phyloP scores from a whole-genome alignment of 2,888 invertebrate species.

The Shargacucullia verbasci region DNA sequence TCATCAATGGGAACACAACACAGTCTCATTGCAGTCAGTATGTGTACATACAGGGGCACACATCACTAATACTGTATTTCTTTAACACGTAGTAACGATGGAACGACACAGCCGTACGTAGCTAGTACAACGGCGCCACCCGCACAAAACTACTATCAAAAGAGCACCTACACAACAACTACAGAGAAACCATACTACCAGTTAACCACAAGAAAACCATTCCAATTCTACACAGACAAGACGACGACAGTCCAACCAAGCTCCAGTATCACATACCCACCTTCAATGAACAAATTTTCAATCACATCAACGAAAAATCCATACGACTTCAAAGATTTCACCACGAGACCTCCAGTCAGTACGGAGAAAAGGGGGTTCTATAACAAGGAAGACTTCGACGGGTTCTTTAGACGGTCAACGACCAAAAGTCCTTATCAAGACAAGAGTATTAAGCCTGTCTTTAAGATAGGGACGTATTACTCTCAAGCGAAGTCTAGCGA shows the following conservation, averaged over 20 bases:
- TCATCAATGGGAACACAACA: conserved; percentile 66
- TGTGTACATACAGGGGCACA: conserved; percentile 70
- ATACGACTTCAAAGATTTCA: conserved; percentile 86
- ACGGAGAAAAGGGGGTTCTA: conserved; percentile 76
- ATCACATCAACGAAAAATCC: conserved; percentile 88
- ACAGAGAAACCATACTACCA: conserved; percentile 67
- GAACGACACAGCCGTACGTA: conserved; percentile 83
- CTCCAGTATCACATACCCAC: conserved; percentile 65
- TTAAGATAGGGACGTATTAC: conserved; percentile 85
- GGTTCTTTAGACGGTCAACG: conserved; percentile 80
- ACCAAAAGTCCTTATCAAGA: conserved; percentile 86
- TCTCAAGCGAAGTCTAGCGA: conserved; percentile 83
- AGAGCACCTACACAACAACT: conserved; percentile 64
- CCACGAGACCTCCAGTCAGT: conserved; percentile 74
- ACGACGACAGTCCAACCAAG: conserved; percentile 55
- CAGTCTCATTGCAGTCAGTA: conserved; percentile 72
- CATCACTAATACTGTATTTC: conserved; percentile 71
- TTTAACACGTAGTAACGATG: conserved; percentile 80
- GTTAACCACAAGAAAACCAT: conserved; percentile 69
- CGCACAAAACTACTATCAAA: conserved; percentile 63
- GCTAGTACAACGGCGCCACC: conserved; percentile 75
- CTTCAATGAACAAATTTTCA: conserved; percentile 79
- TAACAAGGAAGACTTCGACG: conserved; percentile 78
- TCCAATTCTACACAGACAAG: conserved; percentile 68
- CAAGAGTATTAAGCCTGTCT: conserved; percentile 78